Percentiles rank a stretch among this genome's conserved stretches.
phyloP scores from a whole-genome alignment of 2,888 invertebrate genomes.

The Caenorhabditis angaria region DNA sequence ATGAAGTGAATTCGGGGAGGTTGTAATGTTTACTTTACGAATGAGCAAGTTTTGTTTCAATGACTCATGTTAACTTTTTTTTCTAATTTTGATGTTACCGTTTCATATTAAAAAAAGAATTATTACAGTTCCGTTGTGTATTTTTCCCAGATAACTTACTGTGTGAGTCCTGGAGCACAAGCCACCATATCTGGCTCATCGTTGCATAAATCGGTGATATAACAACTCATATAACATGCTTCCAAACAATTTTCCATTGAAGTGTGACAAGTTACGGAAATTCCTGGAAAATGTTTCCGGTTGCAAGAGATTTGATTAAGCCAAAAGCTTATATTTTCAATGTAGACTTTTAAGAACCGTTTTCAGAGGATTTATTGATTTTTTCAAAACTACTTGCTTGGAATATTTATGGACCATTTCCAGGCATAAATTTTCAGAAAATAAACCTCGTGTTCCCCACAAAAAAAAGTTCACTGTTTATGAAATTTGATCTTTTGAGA shows the following conservation, averaged over 20 bases:
- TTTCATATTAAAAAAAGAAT: conserved; percentile 6
- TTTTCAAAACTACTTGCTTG: no score
- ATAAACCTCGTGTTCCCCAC: no score
- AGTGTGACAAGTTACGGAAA: conserved; percentile 48
- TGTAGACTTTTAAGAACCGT: no score
- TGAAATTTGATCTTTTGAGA: no score
- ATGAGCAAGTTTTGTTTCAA: no score
- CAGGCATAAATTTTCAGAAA: no score
- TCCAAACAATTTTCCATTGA: conserved; percentile 53
- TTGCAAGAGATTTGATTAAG: no score
- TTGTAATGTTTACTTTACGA: not conserved
- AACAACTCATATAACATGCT: conserved; percentile 56
- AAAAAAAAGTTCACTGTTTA: no score
- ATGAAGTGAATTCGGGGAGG: conserved; percentile 3
- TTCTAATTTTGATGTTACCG: not conserved
- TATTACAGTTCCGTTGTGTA: not conserved
- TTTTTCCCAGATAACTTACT: conserved; percentile 39
- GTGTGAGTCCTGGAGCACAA: conserved; percentile 53
- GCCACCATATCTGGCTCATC: conserved; percentile 49
- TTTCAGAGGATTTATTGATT: no score
- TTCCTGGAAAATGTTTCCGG: conserved; percentile 38
- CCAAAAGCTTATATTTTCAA: no score
- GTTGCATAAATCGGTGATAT: conserved; percentile 55
- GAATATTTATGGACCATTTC: no score
- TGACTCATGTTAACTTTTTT: no score